Percentiles rank a stretch among this genome's conserved stretches.
Conservation (phyloP, 1,140 invertebrate genomes). For the Drosophila sturtevanti region DNA sequence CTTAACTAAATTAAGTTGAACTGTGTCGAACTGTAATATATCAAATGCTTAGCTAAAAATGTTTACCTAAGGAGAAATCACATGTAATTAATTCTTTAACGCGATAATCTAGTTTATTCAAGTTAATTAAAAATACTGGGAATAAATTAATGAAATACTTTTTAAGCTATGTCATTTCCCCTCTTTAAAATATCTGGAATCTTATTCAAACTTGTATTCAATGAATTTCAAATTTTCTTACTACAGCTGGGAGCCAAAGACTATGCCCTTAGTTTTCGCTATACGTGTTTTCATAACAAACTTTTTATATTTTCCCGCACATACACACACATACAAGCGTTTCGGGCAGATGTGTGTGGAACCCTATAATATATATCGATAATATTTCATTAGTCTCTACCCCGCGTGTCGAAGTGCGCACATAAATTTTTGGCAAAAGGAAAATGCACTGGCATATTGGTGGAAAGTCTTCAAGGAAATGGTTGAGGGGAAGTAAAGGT, state of each 20-base stretch:
- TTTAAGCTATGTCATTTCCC: too few species aligned
- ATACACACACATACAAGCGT: constrained; percentile 24
- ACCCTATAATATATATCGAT: constrained; percentile 74
- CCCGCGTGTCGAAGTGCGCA: constrained; percentile 61
- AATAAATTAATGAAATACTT: too few species aligned
- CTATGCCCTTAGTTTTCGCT: not conserved
- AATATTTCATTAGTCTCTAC: constrained; percentile 70
- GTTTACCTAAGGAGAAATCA: too few species aligned
- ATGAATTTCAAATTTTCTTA: constrained; percentile 2
- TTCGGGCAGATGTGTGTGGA: constrained; percentile 51
- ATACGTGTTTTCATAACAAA: constrained; percentile 20
- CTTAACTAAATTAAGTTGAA: too few species aligned
- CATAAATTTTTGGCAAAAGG: constrained; percentile 70
- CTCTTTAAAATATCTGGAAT: not conserved
- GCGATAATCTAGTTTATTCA: too few species aligned
- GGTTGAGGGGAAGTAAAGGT: not conserved
- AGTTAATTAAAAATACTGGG: too few species aligned
- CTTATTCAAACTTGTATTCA: not conserved
- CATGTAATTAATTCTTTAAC: too few species aligned
- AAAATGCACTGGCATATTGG: constrained; percentile 78
- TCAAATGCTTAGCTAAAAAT: too few species aligned
- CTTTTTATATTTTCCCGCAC: not conserved
- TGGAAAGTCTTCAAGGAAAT: constrained; percentile 8
- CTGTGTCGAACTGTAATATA: too few species aligned
- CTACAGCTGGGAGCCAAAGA: not conserved